Evolutionary conservation across 37 sponge, comb jelly and placozoan species (phyloP), one percentile per base, ranked within the genome.

Genomic region (Diacarnus erythraeanus): DNA sequence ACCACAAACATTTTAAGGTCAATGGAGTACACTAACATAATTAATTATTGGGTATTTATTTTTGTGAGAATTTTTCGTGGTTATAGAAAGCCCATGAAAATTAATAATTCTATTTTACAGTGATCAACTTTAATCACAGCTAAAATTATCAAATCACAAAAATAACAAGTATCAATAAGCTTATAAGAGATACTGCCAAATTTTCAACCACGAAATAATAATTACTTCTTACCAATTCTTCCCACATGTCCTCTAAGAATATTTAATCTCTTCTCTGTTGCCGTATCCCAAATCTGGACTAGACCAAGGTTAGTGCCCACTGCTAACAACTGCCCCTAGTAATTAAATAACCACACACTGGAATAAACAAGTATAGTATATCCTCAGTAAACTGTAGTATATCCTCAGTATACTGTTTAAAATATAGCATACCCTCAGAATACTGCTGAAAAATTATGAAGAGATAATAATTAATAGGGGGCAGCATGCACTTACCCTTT

Each of bases 211-310:
- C n/a, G n/a, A n/a, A n/a, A n/a, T n/a, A 15, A 73, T n/a, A 6
- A n/a, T 22, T 20, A 8, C 43, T n/a, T n/a, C 80, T 65, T 72
- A 86, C 89, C 79, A 8, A 92, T 91, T 75, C 98, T 47, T 67
- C 70, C 91, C 17, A 70, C 58, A 76, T 97, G 98, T n/a, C 90
- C 89, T 5, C 69, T 29, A 33, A 92, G 42, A 37, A 42, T 71
- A 42, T 77, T 26, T 42, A 89, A 64, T 18, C 57, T 75, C 36
- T 85, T 85, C 68, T 67, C 81, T 3, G 86, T 59, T 23, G 70
- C 80, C 27, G 86, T 85, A 65, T 98, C 94, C 99, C 99, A 98
- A 27, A 98, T 80, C 67, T 88, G 83, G 31, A 98, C 89, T 0
- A 66, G 59, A 20, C 91, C 92, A 10, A 41, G 64, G 41, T 88